Percentiles rank a stretch among this genome's conserved stretches.
Conservation (phyloP, 2,113 vertebrate genomes). For the Phyllostomus discolor region DNA sequence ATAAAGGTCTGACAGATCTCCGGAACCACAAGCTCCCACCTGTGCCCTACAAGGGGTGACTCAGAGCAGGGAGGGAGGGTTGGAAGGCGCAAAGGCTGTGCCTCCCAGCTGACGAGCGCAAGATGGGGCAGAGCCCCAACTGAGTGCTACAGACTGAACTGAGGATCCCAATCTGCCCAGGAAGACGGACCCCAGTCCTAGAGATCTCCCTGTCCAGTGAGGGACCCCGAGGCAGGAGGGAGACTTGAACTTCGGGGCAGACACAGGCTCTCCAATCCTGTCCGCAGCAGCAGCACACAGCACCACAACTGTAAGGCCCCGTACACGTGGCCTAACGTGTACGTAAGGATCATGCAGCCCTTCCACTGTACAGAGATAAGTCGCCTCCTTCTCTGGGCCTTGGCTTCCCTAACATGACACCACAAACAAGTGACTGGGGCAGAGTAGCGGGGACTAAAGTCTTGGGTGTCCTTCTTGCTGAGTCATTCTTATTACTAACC, state of each 20-base stretch:
- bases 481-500: not conserved
- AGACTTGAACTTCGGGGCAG: not conserved
- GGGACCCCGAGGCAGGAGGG: not conserved
- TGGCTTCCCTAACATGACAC: not conserved
- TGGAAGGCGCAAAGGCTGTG: not conserved
- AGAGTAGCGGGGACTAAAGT: not conserved
- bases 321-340: no score
- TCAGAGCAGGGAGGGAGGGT: not conserved
- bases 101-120: not conserved
- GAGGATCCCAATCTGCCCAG: not conserved
- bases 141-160: rapidly evolving
- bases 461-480: not conserved
- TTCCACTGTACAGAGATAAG: not conserved
- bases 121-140: not conserved
- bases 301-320: not conserved
- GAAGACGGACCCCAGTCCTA: not conserved
- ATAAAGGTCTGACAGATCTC: not conserved
- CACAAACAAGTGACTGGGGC: not conserved
- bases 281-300: not conserved
- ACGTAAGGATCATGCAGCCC: no score
- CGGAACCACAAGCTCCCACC: not conserved
- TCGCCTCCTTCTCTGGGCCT: not conserved
- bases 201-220: not conserved
- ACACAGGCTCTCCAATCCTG: not conserved
- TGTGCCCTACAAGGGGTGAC: not conserved